phyloP scores from a whole-genome alignment of 1,140 invertebrate species.

The Tyrophagus putrescentiae region DNA sequence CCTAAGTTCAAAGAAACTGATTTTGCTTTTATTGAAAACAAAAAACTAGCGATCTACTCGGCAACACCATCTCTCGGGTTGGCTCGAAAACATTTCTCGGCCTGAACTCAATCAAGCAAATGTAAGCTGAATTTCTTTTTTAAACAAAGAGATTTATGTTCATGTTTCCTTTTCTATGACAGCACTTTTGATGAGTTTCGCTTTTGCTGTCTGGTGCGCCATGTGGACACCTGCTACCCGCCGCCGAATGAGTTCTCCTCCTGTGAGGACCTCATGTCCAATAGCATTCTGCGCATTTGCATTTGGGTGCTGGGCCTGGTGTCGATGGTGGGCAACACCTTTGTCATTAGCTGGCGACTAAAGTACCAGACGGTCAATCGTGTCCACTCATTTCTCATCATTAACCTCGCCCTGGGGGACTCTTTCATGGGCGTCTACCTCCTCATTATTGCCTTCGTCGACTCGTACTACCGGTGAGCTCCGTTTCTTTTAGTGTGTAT shows the following conservation, averaged over 20 bases:
- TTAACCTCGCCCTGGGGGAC: conserved; percentile 60
- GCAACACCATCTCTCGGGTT: conserved; percentile 27
- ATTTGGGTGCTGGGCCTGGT: conserved; percentile 50
- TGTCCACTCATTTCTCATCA: conserved; percentile 43
- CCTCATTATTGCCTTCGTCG: conserved; percentile 50
- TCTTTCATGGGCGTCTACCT: conserved; percentile 62
- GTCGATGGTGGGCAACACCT: conserved; percentile 45
- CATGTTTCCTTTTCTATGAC: background rate
- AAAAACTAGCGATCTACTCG: conserved; percentile 27
- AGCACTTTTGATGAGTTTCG: conserved; percentile 39
- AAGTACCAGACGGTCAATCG: conserved; percentile 25
- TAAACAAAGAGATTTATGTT: background rate
- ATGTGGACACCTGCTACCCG: conserved; percentile 35
- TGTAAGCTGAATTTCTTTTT: conserved; percentile 30
- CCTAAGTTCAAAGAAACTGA: no score
- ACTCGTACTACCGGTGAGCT: conserved; percentile 38
- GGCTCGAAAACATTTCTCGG: conserved; percentile 31
- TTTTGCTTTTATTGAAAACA: conserved; percentile 1
- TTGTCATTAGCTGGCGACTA: conserved; percentile 46
- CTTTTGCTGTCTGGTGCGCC: conserved; percentile 40
- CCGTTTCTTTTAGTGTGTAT: background rate
- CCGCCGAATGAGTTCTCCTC: conserved; percentile 42
- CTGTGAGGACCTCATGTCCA: conserved; percentile 44
- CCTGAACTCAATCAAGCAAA: conserved; percentile 29
- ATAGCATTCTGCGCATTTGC: conserved; percentile 39